Conservation (phyloP, 2,888 invertebrate genomes). For the Drosophila parthenogenetica region DNA sequence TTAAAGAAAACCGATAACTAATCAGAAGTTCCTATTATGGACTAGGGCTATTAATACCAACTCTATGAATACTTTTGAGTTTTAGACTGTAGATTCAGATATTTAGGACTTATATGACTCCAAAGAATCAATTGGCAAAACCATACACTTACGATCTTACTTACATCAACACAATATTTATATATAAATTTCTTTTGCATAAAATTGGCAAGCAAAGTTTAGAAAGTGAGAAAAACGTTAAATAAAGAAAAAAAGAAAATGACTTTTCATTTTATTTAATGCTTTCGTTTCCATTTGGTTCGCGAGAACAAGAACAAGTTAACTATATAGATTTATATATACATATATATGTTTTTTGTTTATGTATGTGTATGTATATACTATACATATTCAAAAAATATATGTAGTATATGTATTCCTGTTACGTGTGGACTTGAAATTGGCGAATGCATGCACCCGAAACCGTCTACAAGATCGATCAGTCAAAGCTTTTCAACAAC, state of each 20-base stretch:
- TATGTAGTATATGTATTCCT: slow-evolving; percentile 4
- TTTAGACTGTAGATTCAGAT: background rate
- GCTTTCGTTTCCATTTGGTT: slow-evolving; percentile 56
- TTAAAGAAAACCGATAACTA: no score
- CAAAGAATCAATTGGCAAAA: slow-evolving; percentile 38
- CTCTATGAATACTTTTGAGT: background rate
- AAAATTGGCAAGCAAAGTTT: slow-evolving; percentile 45
- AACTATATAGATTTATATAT: background rate
- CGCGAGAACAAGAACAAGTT: slow-evolving; percentile 20
- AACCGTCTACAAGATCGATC: slow-evolving; percentile 82
- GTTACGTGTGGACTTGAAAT: slow-evolving; percentile 49
- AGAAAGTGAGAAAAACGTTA: slow-evolving; percentile 19
- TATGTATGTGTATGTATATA: background rate
- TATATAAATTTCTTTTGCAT: slow-evolving; percentile 8
- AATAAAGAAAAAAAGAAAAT: slow-evolving; percentile 14
- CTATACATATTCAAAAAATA: background rate
- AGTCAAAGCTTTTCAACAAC: slow-evolving; percentile 66
- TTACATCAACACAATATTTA: slow-evolving; percentile 34
- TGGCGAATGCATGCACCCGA: slow-evolving; percentile 82
- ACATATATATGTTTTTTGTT: background rate
- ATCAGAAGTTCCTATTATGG: no score
- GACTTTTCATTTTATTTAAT: slow-evolving; percentile 56
- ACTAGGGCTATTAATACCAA: no score
- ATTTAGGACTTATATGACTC: slow-evolving; percentile 1
- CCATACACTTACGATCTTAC: slow-evolving; percentile 34